Evolutionary conservation across 1,140 invertebrate species (phyloP), one percentile per base, ranked within the genome.

Genomic region (Lasioglossum baleicum): DNA sequence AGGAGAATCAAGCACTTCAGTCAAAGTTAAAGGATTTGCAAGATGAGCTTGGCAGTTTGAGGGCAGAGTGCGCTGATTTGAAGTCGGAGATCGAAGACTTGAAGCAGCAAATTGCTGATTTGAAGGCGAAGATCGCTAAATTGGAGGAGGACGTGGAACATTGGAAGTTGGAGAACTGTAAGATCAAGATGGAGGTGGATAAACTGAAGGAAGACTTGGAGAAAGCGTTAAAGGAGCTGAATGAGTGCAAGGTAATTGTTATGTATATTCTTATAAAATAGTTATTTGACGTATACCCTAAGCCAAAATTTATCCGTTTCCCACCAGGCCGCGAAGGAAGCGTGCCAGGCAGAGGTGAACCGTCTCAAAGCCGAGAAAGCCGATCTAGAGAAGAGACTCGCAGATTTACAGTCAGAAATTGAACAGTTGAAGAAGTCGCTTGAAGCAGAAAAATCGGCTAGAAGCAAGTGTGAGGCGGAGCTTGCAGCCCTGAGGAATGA

Each of bases 91-190:
- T 78, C 35, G 75, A 65, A 4, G 48, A 71, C 42, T 66, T 86
- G 26, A 80, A 56, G 15, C 40, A 72, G 15, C 17, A 31, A 35
- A 67, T 85, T 31, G 65, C 80, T n/a, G 42, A 82, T n/a, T 42
- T 90, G n/a, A 74, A 64, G 3, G 68, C 69, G 20, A 63, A 88
- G 26, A 63, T 85, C 22, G 70, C 66, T 35, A 67, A 83, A 26
- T 26, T 85, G 51, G 53, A 86, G 17, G 72, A 56, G 8, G 84
- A 87, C 17, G 35, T 88, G 15, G 86, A 89, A 35, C 64, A 80
- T 42, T 87, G 83, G 82, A 85, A 88, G 76, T 66, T 75, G 56
- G 83, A 88, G 35, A 81, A 80, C 58, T 80, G 64, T 20, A 87
- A 84, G 51, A 7, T 80, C 3, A 68, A 85, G 17, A 64, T 81